Conservation (phyloP, 2,113 vertebrate genomes). For the Polypterus bichir region DNA sequence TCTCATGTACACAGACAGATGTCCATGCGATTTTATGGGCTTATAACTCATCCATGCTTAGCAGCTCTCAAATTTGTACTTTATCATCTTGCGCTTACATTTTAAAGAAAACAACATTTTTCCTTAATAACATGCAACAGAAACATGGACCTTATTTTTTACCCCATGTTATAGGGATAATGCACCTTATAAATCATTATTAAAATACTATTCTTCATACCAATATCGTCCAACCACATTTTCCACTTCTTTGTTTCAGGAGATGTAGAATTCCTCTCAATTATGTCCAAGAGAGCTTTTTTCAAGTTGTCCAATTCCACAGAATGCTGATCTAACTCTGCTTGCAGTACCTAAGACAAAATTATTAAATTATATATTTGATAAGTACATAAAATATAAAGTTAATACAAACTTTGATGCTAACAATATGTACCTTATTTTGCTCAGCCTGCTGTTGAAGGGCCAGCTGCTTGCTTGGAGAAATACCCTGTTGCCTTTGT, state of each 20-base stretch:
- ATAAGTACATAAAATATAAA: not conserved
- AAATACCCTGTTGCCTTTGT: conserved; percentile 47
- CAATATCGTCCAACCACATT: conserved; percentile 77
- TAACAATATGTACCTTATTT: conserved; percentile 66
- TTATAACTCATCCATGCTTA: too few relatives aligned
- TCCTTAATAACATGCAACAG: too few relatives aligned
- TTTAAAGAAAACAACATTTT: too few relatives aligned
- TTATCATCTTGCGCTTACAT: too few relatives aligned
- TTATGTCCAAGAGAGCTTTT: conserved; percentile 60
- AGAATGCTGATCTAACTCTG: conserved; percentile 73
- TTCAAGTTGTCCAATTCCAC: conserved; percentile 80
- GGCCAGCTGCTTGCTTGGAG: conserved; percentile 71
- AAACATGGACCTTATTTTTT: too few relatives aligned
- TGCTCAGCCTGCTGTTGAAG: conserved; percentile 75
- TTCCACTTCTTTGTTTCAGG: conserved; percentile 80
- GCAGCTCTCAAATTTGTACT: too few relatives aligned
- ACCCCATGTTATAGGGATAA: too few relatives aligned
- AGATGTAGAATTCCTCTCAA: conserved; percentile 74
- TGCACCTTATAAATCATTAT: too few relatives aligned
- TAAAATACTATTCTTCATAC: conserved; percentile 43
- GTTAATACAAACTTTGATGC: not conserved
- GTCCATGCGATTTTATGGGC: too few relatives aligned
- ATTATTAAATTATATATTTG: not conserved
- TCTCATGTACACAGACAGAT: too few relatives aligned
- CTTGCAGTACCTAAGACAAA: conserved; percentile 65